Conservation (phyloP, 2,888 invertebrate genomes). For the Dolichomitus sp. region DNA sequence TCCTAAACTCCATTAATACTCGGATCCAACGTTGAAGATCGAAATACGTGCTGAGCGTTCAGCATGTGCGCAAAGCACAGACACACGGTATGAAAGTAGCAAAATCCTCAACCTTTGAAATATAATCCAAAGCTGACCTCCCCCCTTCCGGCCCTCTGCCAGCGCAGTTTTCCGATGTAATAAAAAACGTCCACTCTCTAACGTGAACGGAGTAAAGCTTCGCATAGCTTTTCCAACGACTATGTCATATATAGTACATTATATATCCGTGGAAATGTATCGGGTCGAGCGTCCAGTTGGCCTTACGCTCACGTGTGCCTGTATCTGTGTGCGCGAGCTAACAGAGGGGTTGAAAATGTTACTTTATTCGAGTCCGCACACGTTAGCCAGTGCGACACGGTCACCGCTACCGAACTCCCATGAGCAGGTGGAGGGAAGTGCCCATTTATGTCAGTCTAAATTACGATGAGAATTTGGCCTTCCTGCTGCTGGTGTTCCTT, state of each 20-base stretch:
- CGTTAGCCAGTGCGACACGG: conserved; percentile 51
- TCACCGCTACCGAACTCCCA: conserved; percentile 28
- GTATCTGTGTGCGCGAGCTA: conserved; percentile 7
- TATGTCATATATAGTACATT: conserved; percentile 1
- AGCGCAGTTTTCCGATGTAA: conserved; percentile 46
- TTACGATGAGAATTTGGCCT: conserved; percentile 41
- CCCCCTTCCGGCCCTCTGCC: conserved; percentile 9
- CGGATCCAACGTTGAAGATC: conserved; percentile 38
- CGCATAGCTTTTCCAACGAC: conserved; percentile 44
- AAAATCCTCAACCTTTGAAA: conserved; percentile 62
- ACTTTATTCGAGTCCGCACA: conserved; percentile 51
- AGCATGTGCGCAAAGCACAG: conserved; percentile 1
- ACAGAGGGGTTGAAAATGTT: conserved; percentile 52
- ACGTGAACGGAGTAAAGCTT: conserved; percentile 43
- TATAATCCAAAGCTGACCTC: conserved; percentile 54
- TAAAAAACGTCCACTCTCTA: conserved; percentile 41
- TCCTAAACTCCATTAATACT: conserved; percentile 61
- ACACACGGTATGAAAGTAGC: conserved; percentile 12
- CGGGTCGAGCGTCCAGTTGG: conserved; percentile 41
- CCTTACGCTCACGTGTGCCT: conserved; percentile 5
- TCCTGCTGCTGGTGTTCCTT: not conserved
- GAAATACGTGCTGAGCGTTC: conserved; percentile 55
- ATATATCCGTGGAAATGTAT: conserved; percentile 49
- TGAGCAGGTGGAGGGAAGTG: conserved; percentile 54
- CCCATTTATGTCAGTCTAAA: conserved; percentile 52